These are phyloP conservation scores for Pyralis farinalis DNA, from an alignment of 2,888 invertebrate species.

Conservation along the genomic window DNA sequence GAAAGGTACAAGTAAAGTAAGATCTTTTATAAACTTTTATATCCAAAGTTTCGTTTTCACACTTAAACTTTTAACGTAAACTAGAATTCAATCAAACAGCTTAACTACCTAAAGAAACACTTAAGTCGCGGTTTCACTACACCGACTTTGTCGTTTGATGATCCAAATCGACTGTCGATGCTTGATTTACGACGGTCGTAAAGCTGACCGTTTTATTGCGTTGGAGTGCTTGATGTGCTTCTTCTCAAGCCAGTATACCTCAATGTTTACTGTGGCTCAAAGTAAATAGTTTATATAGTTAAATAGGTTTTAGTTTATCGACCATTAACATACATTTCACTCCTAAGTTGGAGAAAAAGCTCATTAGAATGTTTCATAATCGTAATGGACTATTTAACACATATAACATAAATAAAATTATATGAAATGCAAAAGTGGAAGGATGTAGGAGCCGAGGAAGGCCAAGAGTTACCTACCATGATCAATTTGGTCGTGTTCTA, in stretches of 20 bases:
- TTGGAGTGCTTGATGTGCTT: conserved; percentile 40
- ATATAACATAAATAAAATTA: too few relatives aligned
- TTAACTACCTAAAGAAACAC: conserved; percentile 14
- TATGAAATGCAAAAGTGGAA: too few relatives aligned
- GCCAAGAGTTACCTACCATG: too few relatives aligned
- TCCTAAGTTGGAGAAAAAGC: conserved; percentile 3
- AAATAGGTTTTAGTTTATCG: conserved; percentile 33
- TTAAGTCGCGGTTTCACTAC: conserved; percentile 30
- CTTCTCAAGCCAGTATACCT: conserved; percentile 37
- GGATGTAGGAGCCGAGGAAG: too few relatives aligned
- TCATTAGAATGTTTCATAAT: conserved; percentile 1
- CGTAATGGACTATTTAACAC: too few relatives aligned
- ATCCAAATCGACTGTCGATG: conserved; percentile 48
- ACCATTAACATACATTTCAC: conserved; percentile 12
- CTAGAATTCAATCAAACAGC: conserved; percentile 9
- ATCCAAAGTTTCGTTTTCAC: neutral
- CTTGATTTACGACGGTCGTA: conserved; percentile 65
- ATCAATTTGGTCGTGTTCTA: too few relatives aligned
- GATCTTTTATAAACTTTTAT: too few relatives aligned
- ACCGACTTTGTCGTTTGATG: conserved; percentile 28
- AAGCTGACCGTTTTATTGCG: conserved; percentile 66
- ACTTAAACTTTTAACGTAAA: conserved; percentile 9
- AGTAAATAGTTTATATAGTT: conserved; percentile 34
- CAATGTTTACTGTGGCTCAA: conserved; percentile 38
- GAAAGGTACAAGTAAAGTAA: too few relatives aligned